Evolutionary conservation across 2,113 vertebrate genomes (phyloP).

Genomic region (Haemorhous mexicanus): DNA sequence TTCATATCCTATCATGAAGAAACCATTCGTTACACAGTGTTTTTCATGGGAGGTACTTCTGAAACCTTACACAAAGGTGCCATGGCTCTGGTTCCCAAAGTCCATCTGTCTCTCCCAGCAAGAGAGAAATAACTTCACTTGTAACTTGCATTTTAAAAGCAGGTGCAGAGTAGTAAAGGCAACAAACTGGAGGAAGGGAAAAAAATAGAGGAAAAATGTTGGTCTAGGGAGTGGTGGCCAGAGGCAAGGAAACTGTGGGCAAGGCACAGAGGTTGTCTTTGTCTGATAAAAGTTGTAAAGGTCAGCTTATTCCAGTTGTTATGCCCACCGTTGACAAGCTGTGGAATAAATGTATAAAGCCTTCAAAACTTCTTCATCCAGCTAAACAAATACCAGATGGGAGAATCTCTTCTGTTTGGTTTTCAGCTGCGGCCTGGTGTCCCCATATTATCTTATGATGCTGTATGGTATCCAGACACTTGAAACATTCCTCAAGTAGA

Average conservation of each 20-base stretch:
- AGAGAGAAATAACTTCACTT: neutral
- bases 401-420: slow-evolving; percentile 3
- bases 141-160: slow-evolving; percentile 46
- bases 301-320: slow-evolving; percentile 36
- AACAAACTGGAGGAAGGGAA: slow-evolving; percentile 15
- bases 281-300: slow-evolving; percentile 48
- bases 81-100: neutral
- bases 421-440: neutral
- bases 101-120: slow-evolving; percentile 34
- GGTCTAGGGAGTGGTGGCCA: neutral
- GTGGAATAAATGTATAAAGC: slow-evolving; percentile 37
- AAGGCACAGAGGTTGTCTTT: slow-evolving; percentile 52
- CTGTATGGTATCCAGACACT: neutral
- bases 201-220: neutral
- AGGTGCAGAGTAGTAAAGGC: slow-evolving; percentile 43
- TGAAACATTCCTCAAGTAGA: neutral
- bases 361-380: slow-evolving; percentile 28
- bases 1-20: slow-evolving; percentile 25
- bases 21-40: slow-evolving; percentile 6
- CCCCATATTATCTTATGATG: neutral
- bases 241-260: neutral
- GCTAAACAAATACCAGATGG: slow-evolving; percentile 27
- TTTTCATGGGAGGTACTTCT: slow-evolving; percentile 62
- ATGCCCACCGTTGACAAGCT: slow-evolving; percentile 3
- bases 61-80: slow-evolving; percentile 11